Evolutionary conservation across 64 coral and sea anemone genomes (phyloP), one percentile per base, ranked within the genome.

Genomic region (Stichodactyla helianthus): DNA sequence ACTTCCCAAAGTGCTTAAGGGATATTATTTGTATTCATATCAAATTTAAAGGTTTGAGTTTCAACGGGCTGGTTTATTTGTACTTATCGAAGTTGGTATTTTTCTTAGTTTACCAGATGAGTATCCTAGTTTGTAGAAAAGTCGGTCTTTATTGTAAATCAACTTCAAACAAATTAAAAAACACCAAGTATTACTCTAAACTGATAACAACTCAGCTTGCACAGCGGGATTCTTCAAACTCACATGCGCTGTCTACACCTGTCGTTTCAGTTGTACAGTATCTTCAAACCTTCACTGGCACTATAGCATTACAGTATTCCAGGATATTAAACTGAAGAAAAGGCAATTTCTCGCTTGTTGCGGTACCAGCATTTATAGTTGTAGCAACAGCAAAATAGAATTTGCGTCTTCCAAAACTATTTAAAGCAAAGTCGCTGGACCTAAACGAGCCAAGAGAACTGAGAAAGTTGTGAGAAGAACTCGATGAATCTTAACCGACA

Each of bases 111-210:
- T 89, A 76, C 27, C 19, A 18, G n/a, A 54, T 89, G 61, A 10
- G n/a, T 89, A 84, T 90, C 88, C 23, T 78, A 77, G 53, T 84
- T 85, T 84, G 27, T 64, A 31, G 55, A 78, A 60, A 59, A 85
- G 23, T 27, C 84, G 89, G 76, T 79, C 84, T 77, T 77, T 90
- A 77, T 86, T 85, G 18, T 90, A 85, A 84, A 90, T 90, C 89
- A 84, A 90, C 89, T 90, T 90, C 82, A 90, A 90, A 90, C 89
- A 90, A 90, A 90, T 90, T 90, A 90, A 90, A 79, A 20, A 83
- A 56, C 71, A 50, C 83, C 83, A 81, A 81, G 78, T 20, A 81
- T 54, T 81, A 81, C 78, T 81, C 20, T 81, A 81, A 81, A 81
- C 78, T 81, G 78, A 81, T 81, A 81, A 81, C 51, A 81, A 53